A percentile compares a stretch with the other conserved stretches of the same genome.
Evolutionary conservation across 2,888 invertebrate genomes (phyloP).

Genomic region (Drosophila nigricruria): DNA sequence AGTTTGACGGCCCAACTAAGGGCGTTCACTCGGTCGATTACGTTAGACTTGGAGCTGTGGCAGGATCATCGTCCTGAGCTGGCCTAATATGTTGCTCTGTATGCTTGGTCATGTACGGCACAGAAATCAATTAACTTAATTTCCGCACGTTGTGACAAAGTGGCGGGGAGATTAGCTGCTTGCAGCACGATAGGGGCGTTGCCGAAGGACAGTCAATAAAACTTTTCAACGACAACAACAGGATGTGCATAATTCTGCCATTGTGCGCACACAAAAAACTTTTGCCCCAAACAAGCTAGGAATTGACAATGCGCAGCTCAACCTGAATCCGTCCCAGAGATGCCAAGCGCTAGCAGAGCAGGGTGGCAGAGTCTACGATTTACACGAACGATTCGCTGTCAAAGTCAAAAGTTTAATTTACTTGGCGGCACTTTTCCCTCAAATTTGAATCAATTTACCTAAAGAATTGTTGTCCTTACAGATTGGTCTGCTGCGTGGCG

Average conservation of each 20-base stretch:
- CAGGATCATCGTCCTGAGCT: slow-evolving; percentile 27
- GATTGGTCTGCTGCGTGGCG: slow-evolving; percentile 94
- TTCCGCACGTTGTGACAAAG: slow-evolving; percentile 83
- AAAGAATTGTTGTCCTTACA: slow-evolving; percentile 75
- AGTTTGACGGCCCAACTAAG: slow-evolving; percentile 36
- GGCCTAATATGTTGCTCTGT: slow-evolving; percentile 48
- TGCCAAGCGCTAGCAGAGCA: not conserved
- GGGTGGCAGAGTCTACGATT: not conserved
- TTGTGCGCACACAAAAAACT: slow-evolving; percentile 47
- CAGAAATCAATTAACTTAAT: slow-evolving; percentile 85
- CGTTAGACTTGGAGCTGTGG: not conserved
- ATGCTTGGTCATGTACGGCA: slow-evolving; percentile 81
- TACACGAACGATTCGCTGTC: slow-evolving; percentile 34
- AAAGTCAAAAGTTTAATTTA: slow-evolving; percentile 77
- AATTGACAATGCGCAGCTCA: slow-evolving; percentile 14
- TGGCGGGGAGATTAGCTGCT: slow-evolving; percentile 41
- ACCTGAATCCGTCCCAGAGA: not conserved
- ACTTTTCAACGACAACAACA: slow-evolving; percentile 69
- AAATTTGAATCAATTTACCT: slow-evolving; percentile 60
- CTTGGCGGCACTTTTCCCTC: slow-evolving; percentile 64
- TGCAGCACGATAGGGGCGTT: slow-evolving; percentile 12
- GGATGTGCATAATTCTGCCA: slow-evolving; percentile 70
- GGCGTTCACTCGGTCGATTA: not conserved
- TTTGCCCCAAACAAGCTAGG: slow-evolving; percentile 28
- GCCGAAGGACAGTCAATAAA: slow-evolving; percentile 70